phyloP scores from a whole-genome alignment of 2,113 vertebrate species.

The Cebus imitator region DNA sequence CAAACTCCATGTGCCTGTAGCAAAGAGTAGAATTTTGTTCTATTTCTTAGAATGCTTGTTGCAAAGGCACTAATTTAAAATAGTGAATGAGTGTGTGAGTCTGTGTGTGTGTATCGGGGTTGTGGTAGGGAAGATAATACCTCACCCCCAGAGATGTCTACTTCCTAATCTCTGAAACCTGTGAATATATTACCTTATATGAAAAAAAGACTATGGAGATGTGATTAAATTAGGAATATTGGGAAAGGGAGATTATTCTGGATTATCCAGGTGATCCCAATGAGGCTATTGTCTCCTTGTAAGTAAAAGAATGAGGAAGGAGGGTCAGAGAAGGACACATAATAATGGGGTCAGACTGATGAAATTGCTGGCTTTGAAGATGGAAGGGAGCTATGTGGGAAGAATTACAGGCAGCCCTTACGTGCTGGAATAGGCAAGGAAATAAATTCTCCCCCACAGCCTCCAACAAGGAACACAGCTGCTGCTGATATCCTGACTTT shows the following conservation, averaged over 20 bases:
- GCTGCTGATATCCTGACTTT: fast-evolving
- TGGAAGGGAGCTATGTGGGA: neutral
- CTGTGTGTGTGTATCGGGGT: too few relatives aligned
- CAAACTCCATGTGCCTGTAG: neutral
- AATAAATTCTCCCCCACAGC: fast-evolving
- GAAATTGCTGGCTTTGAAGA: neutral
- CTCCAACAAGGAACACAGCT: neutral
- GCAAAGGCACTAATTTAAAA: neutral
- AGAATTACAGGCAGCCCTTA: neutral
- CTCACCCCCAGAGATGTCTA: neutral
- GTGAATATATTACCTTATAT: neutral
- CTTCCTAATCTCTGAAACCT: neutral
- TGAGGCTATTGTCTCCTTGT: neutral
- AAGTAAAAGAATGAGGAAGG: neutral
- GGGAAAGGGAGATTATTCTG: neutral
- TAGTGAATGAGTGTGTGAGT: neutral
- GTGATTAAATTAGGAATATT: neutral
- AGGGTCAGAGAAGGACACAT: neutral
- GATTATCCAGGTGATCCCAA: neutral
- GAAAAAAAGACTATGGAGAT: neutral
- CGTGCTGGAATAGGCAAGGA: neutral
- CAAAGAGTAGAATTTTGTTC: neutral
- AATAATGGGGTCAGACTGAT: neutral
- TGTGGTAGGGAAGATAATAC: neutral
- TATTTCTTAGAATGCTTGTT: neutral